These are phyloP conservation scores for Phodopus roborovskii DNA, from an alignment of 2,113 vertebrate species.

Conservation along the genomic window DNA sequence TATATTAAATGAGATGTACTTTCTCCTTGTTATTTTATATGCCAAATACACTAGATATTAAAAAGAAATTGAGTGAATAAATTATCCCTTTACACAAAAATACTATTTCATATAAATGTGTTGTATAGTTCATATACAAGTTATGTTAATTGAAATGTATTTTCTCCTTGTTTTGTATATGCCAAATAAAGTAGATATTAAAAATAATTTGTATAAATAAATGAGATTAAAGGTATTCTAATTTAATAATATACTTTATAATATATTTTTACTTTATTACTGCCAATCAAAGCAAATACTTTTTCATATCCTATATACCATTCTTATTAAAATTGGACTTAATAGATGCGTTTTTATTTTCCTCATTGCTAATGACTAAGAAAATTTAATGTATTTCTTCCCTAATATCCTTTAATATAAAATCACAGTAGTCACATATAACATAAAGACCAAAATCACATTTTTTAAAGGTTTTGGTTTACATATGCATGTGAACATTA, in stretches of 20 bases:
- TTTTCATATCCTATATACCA: background rate
- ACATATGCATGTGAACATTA: background rate
- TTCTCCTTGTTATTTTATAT: background rate
- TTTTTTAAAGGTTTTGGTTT: background rate
- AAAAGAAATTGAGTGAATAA: background rate
- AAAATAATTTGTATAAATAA: background rate
- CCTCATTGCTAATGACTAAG: background rate
- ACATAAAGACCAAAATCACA: background rate
- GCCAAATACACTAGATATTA: background rate
- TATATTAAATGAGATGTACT: background rate
- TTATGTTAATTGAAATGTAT: background rate
- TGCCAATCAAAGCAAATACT: background rate
- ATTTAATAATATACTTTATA: background rate
- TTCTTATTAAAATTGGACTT: background rate
- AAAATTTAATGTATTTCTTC: background rate
- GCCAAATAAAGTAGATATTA: background rate
- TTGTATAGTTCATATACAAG: background rate
- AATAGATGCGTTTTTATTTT: background rate
- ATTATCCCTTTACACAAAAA: background rate
- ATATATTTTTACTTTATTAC: background rate
- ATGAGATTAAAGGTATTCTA: background rate
- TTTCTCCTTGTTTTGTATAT: background rate
- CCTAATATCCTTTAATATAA: background rate
- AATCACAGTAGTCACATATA: background rate
- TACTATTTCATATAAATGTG: background rate